A percentile compares a stretch with the other conserved stretches of the same genome.
phyloP scores from a whole-genome alignment of 2,113 vertebrate species.

The Tichodroma muraria region DNA sequence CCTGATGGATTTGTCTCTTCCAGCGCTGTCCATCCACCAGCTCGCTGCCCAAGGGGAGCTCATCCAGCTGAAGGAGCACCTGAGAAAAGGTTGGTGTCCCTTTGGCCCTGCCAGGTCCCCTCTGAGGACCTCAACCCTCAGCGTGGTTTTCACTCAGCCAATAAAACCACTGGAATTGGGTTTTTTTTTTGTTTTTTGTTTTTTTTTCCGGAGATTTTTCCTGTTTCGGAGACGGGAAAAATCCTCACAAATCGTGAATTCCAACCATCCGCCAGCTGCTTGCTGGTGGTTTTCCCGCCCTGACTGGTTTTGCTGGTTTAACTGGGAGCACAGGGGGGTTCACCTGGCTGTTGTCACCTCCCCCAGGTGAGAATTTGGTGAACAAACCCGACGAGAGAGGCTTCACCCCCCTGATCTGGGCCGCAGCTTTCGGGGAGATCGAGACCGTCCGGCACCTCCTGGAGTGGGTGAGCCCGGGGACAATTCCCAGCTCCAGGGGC shows the following conservation, averaged over 20 bases:
- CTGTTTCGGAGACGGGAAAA: accelerated
- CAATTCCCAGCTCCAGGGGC: too few species aligned
- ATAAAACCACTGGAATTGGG: accelerated
- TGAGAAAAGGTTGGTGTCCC: conserved; percentile 74
- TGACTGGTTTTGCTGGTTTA: background rate
- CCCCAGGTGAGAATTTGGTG: conserved; percentile 80
- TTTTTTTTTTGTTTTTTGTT: too few species aligned
- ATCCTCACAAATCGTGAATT: accelerated
- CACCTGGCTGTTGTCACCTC: background rate
- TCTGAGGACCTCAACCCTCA: background rate
- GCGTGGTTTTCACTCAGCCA: accelerated
- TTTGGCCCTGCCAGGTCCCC: background rate
- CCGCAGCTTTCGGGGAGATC: conserved; percentile 92
- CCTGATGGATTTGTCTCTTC: background rate
- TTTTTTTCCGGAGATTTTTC: background rate
- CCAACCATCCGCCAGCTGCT: accelerated
- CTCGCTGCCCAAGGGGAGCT: conserved; percentile 92
- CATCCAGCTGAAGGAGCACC: conserved; percentile 77
- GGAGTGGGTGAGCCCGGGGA: conserved; percentile 77
- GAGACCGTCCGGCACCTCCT: conserved; percentile 86
- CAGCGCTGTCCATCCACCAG: conserved; percentile 91
- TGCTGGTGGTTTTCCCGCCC: background rate
- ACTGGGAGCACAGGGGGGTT: background rate
- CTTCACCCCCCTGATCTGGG: conserved; percentile 96
- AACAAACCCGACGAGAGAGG: conserved; percentile 87